These are phyloP conservation scores for Rhabdomys pumilio DNA, from an alignment of 2,797 vertebrate genomes.

Conservation along the genomic window DNA sequence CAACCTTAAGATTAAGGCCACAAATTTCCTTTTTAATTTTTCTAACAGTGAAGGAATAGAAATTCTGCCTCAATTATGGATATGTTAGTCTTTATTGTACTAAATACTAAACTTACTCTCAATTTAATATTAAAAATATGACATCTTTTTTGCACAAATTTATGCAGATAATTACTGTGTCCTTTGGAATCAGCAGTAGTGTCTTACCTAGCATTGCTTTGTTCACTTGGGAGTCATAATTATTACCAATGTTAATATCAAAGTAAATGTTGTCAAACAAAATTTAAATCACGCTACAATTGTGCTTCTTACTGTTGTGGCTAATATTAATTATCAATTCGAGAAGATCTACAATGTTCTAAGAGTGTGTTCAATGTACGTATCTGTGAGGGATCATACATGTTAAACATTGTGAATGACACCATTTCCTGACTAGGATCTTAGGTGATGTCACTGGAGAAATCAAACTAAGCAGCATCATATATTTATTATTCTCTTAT, in stretches of 20 bases:
- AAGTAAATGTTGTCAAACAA: not conserved
- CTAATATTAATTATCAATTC: too few relatives aligned
- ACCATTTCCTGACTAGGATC: not conserved
- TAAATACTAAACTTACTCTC: not conserved
- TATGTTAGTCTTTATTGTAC: not conserved
- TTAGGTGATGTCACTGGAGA: rapidly evolving
- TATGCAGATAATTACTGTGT: not conserved
- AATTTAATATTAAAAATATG: not conserved
- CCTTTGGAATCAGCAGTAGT: not conserved
- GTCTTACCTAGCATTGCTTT: not conserved
- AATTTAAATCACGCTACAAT: not conserved
- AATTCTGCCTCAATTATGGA: not conserved
- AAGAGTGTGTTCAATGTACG: not conserved
- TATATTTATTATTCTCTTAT: not conserved
- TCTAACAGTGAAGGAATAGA: not conserved
- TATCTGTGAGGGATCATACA: not conserved
- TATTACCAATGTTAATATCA: not conserved
- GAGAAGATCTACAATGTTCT: not conserved
- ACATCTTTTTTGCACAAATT: not conserved
- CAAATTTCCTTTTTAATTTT: not conserved
- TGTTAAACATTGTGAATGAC: too few relatives aligned
- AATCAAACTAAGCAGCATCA: not conserved
- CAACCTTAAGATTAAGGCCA: rapidly evolving
- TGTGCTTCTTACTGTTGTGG: not conserved
- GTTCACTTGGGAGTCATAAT: not conserved